These are phyloP conservation scores for Thereuonema tuberculata DNA, from an alignment of 1,140 invertebrate genomes.

Conservation along the genomic window DNA sequence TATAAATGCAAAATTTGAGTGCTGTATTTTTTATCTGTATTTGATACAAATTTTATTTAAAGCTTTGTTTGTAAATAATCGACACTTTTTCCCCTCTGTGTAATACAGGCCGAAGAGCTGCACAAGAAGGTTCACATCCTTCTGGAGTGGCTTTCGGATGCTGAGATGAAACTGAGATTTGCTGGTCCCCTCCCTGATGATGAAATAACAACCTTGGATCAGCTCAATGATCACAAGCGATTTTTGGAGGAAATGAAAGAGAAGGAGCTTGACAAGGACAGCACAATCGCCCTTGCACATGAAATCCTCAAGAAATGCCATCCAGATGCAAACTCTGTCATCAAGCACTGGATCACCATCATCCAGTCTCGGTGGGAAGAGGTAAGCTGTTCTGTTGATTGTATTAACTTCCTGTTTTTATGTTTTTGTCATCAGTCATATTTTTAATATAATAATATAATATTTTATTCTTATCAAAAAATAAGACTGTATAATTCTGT, in stretches of 20 bases:
- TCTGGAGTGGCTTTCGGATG: constrained; percentile 89
- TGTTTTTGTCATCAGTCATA: not conserved
- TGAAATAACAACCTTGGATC: constrained; percentile 68
- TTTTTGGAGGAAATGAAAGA: constrained; percentile 70
- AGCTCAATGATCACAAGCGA: constrained; percentile 71
- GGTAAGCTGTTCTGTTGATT: constrained; percentile 34
- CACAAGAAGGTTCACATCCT: constrained; percentile 87
- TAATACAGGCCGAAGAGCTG: constrained; percentile 77
- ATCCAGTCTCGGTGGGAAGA: constrained; percentile 95
- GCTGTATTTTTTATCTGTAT: too few relatives aligned
- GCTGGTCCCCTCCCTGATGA: constrained; percentile 76
- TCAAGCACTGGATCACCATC: constrained; percentile 95
- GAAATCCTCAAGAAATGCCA: constrained; percentile 79
- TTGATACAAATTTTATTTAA: too few relatives aligned
- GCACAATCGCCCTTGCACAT: constrained; percentile 74
- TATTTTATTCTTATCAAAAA: not conserved
- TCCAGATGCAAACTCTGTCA: constrained; percentile 81
- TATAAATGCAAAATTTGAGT: too few relatives aligned
- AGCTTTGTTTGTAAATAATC: too few relatives aligned
- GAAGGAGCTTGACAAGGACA: constrained; percentile 74
- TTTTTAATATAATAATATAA: not conserved
- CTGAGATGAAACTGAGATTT: constrained; percentile 78
- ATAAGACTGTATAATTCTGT: not conserved
- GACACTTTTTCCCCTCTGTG: too few relatives aligned
- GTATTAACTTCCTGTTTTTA: too few relatives aligned